These are phyloP conservation scores for Lepidothrix coronata DNA, from an alignment of 2,113 vertebrate species.

Conservation along the genomic window DNA sequence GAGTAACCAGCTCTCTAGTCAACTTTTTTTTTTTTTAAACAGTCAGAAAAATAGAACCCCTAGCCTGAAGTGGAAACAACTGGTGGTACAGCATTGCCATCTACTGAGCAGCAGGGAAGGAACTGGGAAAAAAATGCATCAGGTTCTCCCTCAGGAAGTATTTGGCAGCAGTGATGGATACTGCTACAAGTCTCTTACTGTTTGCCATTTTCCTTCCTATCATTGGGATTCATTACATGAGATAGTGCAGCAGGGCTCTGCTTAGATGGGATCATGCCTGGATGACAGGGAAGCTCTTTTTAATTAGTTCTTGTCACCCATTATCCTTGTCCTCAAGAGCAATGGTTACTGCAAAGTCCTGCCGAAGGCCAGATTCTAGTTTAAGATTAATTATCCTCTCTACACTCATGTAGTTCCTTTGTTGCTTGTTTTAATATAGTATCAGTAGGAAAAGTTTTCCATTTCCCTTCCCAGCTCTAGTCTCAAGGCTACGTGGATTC, in stretches of 20 bases:
- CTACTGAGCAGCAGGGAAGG: conserved; percentile 7
- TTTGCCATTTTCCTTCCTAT: neutral
- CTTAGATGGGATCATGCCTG: neutral
- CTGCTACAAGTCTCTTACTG: neutral
- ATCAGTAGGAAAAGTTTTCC: neutral
- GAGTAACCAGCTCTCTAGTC: neutral
- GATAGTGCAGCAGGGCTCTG: neutral
- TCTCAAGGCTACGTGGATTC: neutral
- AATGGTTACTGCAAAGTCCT: neutral
- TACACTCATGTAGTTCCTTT: neutral
- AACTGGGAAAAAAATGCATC: neutral
- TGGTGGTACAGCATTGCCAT: conserved; percentile 5
- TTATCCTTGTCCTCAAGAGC: neutral
- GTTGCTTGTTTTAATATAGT: neutral
- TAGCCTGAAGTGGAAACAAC: neutral
- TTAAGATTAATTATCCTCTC: neutral
- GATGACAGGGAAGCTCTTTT: neutral
- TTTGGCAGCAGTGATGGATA: neutral
- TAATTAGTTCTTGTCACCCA: neutral
- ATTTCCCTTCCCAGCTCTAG: neutral
- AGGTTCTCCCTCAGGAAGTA: neutral
- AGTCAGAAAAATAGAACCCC: neutral
- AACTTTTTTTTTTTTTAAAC: neutral
- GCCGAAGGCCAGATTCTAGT: neutral
- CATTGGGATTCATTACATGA: neutral